Evolutionary conservation across 2,113 vertebrate species (phyloP), one percentile per base, ranked within the genome.

Genomic region (Callorhinus ursinus): DNA sequence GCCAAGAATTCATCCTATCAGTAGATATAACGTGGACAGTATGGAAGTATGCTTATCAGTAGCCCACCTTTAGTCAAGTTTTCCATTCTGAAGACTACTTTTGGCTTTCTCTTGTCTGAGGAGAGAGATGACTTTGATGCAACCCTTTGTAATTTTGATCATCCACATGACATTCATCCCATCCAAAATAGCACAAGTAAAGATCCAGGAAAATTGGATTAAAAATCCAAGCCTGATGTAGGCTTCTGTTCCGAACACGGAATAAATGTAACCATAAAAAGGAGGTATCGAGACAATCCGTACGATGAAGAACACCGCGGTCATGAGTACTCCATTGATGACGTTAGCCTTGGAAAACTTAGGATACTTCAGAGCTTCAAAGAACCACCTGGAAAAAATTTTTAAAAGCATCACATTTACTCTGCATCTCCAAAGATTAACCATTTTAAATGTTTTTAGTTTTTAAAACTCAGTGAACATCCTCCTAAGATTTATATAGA

Each of bases 81-180:
- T 99, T 84, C 99, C 99, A 46, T 99, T 99, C 98, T 99, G 99
- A 49, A 99, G 99, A 42, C 93, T 80, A 92, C 97, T 96, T 93
- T 96, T 97, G 7, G 98, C 95, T 98, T 99, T 99, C 84, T 98
- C 88, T 89, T 39, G 98, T 88, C 97, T 98, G 13, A 99, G 98
- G 24, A 99, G 99, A 92, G 98, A 98, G 98, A 99, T 98, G 89
- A 99, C 99, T 97, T 98, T 99, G 98, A 99, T 99, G 99, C 99
- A 99, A 96, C 99, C 99, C 87, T 99, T 99, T 49, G 99, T 99
- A 39, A 99, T 99, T 98, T 99, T 99, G 97, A 99, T 98, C 99
- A 99, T 99, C 99, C 99, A 99, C 99, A 99, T 99, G 94, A 99
- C 42, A 96, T 99, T 99, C 99, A 99, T 99, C 96, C 99, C 96